Base-by-base conservation (phyloP, 2,113 vertebrate genomes). In the Elephas maximus region DNA sequence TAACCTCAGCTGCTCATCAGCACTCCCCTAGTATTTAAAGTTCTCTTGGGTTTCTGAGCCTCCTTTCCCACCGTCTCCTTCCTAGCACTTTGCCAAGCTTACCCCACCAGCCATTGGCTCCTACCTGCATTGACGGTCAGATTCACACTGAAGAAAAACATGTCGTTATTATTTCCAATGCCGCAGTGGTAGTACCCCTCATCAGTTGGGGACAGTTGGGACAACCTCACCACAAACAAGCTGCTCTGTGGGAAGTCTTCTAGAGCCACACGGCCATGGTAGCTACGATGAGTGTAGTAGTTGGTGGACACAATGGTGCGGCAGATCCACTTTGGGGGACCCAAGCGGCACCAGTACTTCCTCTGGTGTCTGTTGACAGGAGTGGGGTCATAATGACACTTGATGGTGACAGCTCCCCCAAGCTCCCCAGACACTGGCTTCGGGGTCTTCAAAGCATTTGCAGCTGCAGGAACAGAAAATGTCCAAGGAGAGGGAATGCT, bases 261-360 rank as follows among this genome's bases (percentile, higher is more conserved):
- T 0, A 99, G 97, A 1, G 94, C 26, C 83, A 98, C 98, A 0
- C 98, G 97, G 44, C 97, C 98, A 0, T 0, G 0, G 20, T 98
- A 91, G 24, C 0, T 2, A 0, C 0, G 1, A 0, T 74, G 71
- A 45, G 28, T 82, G 78, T 97, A 97, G 81, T 26, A 28, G 1
- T 28, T 97, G 28, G 97, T 98, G 30, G 99, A 99, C 65, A 98
- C 2, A 2, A 99, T 0, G 14, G 98, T 99, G 83, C 78, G 41
- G 96, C 99, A 99, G 67, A 28, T 0, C 26, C 87, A 14, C 4
- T 21, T 1, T 0, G 4, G 17, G 0, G 2, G 0, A 0, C 44
- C 20, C 0, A 92, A 0, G 65, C 97, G 98, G 79, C 99, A 99
- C 98, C 98, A 99, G 1, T 96, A 99, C 77, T 99, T 99, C 7